Evolutionary conservation across 2,888 invertebrate species (phyloP), one percentile per base, ranked within the genome.

Genomic region (Polyommatus icarus): DNA sequence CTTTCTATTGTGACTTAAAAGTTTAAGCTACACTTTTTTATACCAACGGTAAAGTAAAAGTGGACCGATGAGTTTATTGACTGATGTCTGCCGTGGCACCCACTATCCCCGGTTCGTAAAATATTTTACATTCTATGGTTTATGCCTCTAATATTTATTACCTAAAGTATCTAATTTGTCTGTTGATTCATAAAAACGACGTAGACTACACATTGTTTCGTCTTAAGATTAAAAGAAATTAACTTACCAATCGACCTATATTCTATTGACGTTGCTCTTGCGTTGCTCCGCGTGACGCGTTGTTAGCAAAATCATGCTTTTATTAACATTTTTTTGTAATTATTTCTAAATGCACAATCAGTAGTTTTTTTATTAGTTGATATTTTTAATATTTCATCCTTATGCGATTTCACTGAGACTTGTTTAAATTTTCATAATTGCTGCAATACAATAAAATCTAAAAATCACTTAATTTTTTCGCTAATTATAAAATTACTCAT

Each of bases 81-180:
- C 94, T 88, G 92, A 94, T 94, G 94, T 94, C 94, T 93, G 91
- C 94, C 92, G 90, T 94, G 91, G 94, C 94, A 89, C 92, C 93
- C 88, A 93, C 89, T 92, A 92, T 94, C 90, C 92, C 94, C 93
- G 94, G 94, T 94, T 89, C 81, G 93, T 92, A 76, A 77, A 76
- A 77, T 84, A 82, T 81, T 81, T 82, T 83, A 83, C 82, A 83
- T 82, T 82, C 82, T 84, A 80, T 81, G 80, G 80, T 79, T 29
- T 79, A 79, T 78, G 80, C 77, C 79, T 79, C 77, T 77, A 57
- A 54, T 50, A n/a, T 18, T 46, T 54, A 20, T 15, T 12, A 29
- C 46, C 10, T 59, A 18, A 24, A 24, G 12, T 61, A 57, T 59
- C 24, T 46, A 46, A n/a, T 24, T 73, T 59, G 40, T 1, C 29